Conservation (phyloP, 2,797 vertebrate genomes). For the Cyprinella venusta region DNA sequence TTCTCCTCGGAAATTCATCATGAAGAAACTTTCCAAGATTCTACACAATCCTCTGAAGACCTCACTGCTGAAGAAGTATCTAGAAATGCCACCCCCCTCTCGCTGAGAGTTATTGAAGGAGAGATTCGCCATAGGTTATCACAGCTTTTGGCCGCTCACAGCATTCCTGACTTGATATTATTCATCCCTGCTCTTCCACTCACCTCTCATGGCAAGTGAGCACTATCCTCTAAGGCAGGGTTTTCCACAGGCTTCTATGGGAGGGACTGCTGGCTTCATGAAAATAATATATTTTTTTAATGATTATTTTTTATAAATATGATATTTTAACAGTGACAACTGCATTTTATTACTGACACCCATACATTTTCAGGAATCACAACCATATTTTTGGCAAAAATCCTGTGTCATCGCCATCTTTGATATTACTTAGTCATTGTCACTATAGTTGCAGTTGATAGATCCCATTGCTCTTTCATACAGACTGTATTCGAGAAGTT, state of each 20-base stretch:
- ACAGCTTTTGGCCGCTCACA: slow-evolving; percentile 77
- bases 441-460: too few species aligned
- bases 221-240: background rate
- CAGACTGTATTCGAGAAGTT: too few species aligned
- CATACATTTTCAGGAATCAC: background rate
- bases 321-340: background rate
- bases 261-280: too few species aligned
- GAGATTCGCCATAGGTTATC: slow-evolving; percentile 71
- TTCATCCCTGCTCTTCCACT: slow-evolving; percentile 81
- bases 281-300: background rate
- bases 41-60: slow-evolving; percentile 22
- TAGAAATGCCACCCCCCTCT: slow-evolving; percentile 7
- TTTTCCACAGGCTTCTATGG: background rate
- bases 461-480: too few species aligned
- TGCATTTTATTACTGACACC: background rate
- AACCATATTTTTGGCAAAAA: background rate
- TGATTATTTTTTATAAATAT: background rate
- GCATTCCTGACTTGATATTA: slow-evolving; percentile 86
- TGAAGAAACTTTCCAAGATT: slow-evolving; percentile 9
- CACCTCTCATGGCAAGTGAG: slow-evolving; percentile 86
- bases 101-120: slow-evolving; percentile 61
- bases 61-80: background rate
- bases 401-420: too few species aligned
- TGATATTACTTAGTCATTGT: background rate
- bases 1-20: background rate